phyloP scores from a whole-genome alignment of 2,888 invertebrate species.

The Clusia tigrina region DNA sequence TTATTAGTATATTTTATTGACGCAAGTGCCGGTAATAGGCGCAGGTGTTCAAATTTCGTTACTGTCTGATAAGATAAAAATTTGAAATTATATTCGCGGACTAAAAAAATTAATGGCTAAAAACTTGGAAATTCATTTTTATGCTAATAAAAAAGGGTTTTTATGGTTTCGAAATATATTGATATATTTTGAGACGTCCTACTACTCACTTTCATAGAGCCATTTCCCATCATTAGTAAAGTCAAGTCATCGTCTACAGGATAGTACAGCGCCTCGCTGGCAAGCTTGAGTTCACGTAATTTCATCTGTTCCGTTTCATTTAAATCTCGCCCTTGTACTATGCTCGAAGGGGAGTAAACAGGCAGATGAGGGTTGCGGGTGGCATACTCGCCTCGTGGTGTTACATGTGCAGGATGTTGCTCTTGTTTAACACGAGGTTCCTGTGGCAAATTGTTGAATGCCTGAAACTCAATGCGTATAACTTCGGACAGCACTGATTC shows the following conservation, averaged over 20 bases:
- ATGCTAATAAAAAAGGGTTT: too few relatives aligned
- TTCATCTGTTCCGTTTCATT: conserved; percentile 84
- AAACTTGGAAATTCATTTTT: too few relatives aligned
- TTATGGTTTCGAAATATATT: not conserved
- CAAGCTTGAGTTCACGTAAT: conserved; percentile 83
- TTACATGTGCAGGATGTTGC: conserved; percentile 35
- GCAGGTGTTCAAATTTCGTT: conserved; percentile 4
- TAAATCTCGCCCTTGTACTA: conserved; percentile 65
- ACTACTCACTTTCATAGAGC: conserved; percentile 67
- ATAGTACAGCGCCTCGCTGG: conserved; percentile 83
- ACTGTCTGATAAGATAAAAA: not conserved
- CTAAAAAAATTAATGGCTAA: too few relatives aligned
- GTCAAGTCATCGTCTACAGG: conserved; percentile 85
- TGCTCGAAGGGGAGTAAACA: conserved; percentile 48
- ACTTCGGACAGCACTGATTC: conserved; percentile 86
- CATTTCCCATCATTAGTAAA: conserved; percentile 73
- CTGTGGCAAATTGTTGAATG: conserved; percentile 62
- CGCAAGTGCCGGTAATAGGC: not conserved
- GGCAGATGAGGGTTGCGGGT: conserved; percentile 42
- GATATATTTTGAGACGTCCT: not conserved
- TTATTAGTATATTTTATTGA: too few relatives aligned
- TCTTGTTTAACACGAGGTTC: conserved; percentile 52
- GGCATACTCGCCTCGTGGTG: conserved; percentile 36
- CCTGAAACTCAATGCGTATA: conserved; percentile 83
- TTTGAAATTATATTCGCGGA: not conserved